Percentiles rank a stretch among this genome's conserved stretches.
These are phyloP conservation scores for Aplocera efformata DNA, from an alignment of 2,888 invertebrate genomes.

Conservation along the genomic window DNA sequence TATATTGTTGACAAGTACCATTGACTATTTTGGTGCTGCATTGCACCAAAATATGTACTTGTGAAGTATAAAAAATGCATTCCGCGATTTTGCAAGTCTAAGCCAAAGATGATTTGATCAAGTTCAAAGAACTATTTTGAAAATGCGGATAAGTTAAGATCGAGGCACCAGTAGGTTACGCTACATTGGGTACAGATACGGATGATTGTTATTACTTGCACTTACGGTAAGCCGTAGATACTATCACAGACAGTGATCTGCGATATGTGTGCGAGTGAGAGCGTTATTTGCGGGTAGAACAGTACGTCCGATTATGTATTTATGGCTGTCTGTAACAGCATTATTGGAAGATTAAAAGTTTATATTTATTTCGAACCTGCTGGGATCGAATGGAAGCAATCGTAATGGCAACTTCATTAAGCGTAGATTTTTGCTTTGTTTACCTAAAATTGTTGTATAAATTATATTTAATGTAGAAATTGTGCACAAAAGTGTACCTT, in stretches of 20 bases:
- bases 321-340: too few relatives aligned
- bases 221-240: too few relatives aligned
- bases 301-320: too few relatives aligned
- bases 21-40: too few relatives aligned
- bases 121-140: slow-evolving; percentile 21
- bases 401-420: neutral
- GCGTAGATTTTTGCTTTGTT: neutral
- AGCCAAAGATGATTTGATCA: slow-evolving; percentile 14
- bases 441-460: neutral
- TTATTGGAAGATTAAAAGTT: too few relatives aligned
- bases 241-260: too few relatives aligned
- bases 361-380: neutral
- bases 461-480: slow-evolving; percentile 1
- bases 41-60: too few relatives aligned
- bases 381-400: neutral
- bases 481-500: slow-evolving; percentile 7
- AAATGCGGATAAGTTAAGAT: slow-evolving; percentile 1
- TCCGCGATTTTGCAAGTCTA: slow-evolving; percentile 14
- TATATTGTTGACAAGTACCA: too few relatives aligned
- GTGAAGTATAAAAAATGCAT: slow-evolving; percentile 10
- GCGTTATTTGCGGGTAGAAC: too few relatives aligned
- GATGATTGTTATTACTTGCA: too few relatives aligned
- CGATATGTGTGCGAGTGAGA: too few relatives aligned
- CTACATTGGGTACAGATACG: neutral
- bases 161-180: too few relatives aligned